Percentiles rank a stretch among this genome's conserved stretches.
Conservation (phyloP, 2,888 invertebrate genomes). For the Cryptocheilus praepositus region DNA sequence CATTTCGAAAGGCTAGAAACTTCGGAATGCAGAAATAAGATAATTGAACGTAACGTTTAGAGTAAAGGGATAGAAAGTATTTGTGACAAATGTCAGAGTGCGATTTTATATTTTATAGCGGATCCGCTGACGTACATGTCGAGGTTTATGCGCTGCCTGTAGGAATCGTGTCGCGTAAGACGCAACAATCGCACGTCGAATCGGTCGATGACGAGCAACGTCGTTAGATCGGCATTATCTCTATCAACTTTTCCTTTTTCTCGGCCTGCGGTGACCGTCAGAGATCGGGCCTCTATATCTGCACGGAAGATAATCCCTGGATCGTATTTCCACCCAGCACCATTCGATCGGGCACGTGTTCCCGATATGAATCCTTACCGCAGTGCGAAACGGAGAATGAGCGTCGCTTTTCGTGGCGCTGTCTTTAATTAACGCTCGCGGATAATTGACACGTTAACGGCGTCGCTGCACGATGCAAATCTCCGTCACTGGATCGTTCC, state of each 20-base stretch:
- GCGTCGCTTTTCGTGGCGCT: conserved; percentile 7
- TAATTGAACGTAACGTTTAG: no score
- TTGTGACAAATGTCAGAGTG: no score
- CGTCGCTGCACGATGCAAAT: neutral
- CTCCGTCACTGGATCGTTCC: conserved; percentile 13
- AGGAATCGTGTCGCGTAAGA: no score
- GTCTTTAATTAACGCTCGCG: conserved; percentile 26
- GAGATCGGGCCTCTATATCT: conserved; percentile 35
- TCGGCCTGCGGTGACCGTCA: conserved; percentile 14
- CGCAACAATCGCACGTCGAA: neutral
- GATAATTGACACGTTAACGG: conserved; percentile 29
- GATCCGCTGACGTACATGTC: no score
- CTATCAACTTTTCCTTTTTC: conserved; percentile 36
- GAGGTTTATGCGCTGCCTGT: no score
- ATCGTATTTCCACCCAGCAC: conserved; percentile 50
- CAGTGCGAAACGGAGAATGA: neutral
- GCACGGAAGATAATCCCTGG: conserved; percentile 50
- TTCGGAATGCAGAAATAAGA: no score
- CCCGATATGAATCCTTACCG: conserved; percentile 35
- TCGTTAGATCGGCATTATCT: neutral
- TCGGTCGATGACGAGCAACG: neutral
- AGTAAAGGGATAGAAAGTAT: no score
- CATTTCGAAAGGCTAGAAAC: no score
- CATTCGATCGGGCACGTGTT: conserved; percentile 52
- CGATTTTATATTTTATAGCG: no score